A percentile compares a stretch with the other conserved stretches of the same genome.
Evolutionary conservation across 2,888 invertebrate species (phyloP).

Genomic region (Diadromus collaris): DNA sequence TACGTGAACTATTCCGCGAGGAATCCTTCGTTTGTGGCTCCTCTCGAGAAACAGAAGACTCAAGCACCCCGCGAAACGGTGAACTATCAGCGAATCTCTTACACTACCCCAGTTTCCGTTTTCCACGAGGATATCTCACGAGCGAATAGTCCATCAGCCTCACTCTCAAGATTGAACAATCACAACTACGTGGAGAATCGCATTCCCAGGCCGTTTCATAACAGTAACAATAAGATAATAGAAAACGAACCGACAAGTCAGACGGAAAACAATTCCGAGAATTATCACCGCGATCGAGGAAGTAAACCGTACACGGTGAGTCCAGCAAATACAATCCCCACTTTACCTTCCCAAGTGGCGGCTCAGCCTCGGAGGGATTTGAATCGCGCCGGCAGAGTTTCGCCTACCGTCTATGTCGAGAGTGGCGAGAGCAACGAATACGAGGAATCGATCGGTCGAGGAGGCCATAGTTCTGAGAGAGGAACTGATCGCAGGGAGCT

Average conservation of each 20-base stretch:
- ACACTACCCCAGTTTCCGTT: slow-evolving; percentile 17
- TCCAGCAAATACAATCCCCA: not conserved
- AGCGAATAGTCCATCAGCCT: not conserved
- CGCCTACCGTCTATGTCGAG: not conserved
- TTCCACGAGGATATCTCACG: slow-evolving; percentile 15
- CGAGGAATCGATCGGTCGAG: slow-evolving; percentile 12
- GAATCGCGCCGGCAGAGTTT: not conserved
- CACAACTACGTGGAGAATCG: slow-evolving; percentile 13
- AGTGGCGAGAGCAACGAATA: slow-evolving; percentile 9
- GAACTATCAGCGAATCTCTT: not conserved
- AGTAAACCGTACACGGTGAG: not conserved
- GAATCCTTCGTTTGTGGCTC: not conserved
- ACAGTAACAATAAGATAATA: not conserved
- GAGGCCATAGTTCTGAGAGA: not conserved
- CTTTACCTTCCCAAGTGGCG: not conserved
- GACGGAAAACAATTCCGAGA: not conserved
- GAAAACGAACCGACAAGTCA: not conserved
- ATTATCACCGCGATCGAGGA: not conserved
- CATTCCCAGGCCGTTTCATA: not conserved
- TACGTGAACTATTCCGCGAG: not conserved
- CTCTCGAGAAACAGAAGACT: not conserved
- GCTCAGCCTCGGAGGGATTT: slow-evolving; percentile 16
- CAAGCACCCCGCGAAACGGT: not conserved
- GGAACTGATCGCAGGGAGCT: not conserved
- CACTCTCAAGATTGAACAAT: not conserved